Evolutionary conservation across 2,113 vertebrate species (phyloP), one percentile per base, ranked within the genome.

Genomic region (Nicator chloris): DNA sequence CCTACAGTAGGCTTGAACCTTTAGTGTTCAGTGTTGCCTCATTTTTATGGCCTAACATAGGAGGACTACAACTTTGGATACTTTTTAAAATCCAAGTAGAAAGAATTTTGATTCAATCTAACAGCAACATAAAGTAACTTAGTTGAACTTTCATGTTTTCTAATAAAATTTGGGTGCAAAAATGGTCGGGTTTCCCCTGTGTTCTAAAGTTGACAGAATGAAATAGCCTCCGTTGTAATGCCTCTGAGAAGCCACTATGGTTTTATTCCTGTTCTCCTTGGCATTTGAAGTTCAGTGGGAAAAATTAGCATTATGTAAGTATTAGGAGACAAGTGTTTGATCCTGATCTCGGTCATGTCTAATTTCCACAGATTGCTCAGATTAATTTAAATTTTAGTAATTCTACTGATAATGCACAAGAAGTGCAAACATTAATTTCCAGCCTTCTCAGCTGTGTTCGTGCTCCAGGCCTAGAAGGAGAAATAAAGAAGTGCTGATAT

Each of bases 331-430:
- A 42, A 37, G 9, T 57, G 16, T 84, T 79, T 76, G 37, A 49
- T 76, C 18, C 4, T 37, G 65, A 45, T 53, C 37, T 51, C 4
- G 10, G 44, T 56, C 14, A 3, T n/a, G 12, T 70, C 47, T 66
- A 61, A 66, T 45, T 90, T 88, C n/a, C 63, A 44, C 45, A 66
- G 23, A 42, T 82, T 93, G 28, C 53, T 85, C n/a, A 61, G 50
- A 47, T 45, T 86, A 31, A 83, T 56, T 94, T 88, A 69, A 72
- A 80, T n/a, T 73, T 57, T 27, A 91, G 9, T 82, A 82, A 35
- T 86, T 72, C 42, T 56, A 5, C 24, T 70, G 45, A 35, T 91
- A 77, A 56, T 33, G 30, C 37, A 19, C 16, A 57, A 86, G 37
- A 35, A 66, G 3, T 45, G 49, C 11, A 6, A 76, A 31, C 2